A percentile compares a stretch with the other conserved stretches of the same genome.
phyloP scores from a whole-genome alignment of 1,140 invertebrate genomes.

The Nasonia longicornis region DNA sequence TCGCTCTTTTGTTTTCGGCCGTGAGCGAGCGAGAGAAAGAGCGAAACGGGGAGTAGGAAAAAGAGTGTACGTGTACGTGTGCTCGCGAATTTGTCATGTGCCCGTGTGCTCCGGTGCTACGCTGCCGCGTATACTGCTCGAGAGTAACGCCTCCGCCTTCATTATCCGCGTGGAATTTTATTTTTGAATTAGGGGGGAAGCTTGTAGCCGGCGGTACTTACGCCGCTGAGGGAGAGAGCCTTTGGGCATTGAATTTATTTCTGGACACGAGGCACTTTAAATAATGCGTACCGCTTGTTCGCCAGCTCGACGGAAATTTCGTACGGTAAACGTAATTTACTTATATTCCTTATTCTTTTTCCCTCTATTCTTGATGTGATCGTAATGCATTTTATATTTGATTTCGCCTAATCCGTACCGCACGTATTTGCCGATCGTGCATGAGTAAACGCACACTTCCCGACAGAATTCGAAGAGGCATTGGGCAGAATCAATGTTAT shows the following conservation, averaged over 20 bases:
- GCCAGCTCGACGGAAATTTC: neutral
- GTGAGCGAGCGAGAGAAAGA: too few species aligned
- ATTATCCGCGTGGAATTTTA: slow-evolving; percentile 16
- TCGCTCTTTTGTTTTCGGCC: neutral
- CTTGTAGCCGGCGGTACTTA: neutral
- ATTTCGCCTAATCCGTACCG: too few species aligned
- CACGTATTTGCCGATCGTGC: too few species aligned
- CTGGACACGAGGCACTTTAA: neutral
- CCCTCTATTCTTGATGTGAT: too few species aligned
- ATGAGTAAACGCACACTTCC: too few species aligned
- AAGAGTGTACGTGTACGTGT: too few species aligned
- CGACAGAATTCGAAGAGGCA: too few species aligned
- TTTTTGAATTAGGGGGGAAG: slow-evolving; percentile 4
- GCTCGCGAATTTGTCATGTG: neutral
- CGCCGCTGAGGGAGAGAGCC: neutral
- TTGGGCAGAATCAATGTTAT: too few species aligned
- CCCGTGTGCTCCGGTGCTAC: neutral
- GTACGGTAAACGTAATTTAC: neutral
- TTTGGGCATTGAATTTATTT: neutral
- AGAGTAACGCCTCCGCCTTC: neutral
- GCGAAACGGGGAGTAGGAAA: too few species aligned
- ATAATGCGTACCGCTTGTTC: neutral
- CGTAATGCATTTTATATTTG: too few species aligned
- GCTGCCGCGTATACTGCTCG: neutral
- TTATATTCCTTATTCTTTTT: neutral